Conservation (phyloP, 2,113 vertebrate species). For the Macaca nemestrina region DNA sequence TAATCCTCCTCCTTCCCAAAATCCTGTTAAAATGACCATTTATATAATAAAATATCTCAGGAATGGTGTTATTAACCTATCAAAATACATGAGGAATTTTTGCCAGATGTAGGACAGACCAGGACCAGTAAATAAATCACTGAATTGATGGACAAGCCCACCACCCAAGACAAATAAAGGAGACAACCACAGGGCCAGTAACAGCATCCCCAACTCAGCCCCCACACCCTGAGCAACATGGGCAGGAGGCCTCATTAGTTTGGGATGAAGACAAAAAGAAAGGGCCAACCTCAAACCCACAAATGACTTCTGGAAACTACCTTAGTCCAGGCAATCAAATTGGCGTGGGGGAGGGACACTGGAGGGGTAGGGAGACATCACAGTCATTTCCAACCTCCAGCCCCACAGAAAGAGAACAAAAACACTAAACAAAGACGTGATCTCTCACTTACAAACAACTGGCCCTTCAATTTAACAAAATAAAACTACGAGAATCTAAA, state of each 20-base stretch:
- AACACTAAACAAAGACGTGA: neutral
- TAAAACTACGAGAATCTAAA: neutral
- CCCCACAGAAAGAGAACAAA: neutral
- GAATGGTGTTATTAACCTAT: neutral
- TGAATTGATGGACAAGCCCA: neutral
- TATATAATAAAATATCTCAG: neutral
- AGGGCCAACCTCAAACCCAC: neutral
- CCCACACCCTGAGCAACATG: neutral
- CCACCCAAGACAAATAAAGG: neutral
- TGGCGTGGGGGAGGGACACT: neutral
- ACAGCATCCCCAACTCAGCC: neutral
- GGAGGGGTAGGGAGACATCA: neutral
- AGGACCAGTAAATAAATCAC: neutral
- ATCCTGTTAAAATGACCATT: constrained; percentile 26
- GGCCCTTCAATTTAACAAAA: neutral
- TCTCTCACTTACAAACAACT: neutral
- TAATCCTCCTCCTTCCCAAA: neutral
- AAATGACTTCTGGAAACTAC: neutral
- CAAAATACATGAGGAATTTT: constrained; percentile 21
- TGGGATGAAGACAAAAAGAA: neutral
- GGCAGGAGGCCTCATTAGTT: neutral
- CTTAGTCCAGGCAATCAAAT: neutral
- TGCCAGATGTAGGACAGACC: neutral
- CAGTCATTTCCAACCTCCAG: neutral
- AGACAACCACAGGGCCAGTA: neutral